Conservation (phyloP, 2,797 vertebrate genomes). For the Geotrypetes seraphini region DNA sequence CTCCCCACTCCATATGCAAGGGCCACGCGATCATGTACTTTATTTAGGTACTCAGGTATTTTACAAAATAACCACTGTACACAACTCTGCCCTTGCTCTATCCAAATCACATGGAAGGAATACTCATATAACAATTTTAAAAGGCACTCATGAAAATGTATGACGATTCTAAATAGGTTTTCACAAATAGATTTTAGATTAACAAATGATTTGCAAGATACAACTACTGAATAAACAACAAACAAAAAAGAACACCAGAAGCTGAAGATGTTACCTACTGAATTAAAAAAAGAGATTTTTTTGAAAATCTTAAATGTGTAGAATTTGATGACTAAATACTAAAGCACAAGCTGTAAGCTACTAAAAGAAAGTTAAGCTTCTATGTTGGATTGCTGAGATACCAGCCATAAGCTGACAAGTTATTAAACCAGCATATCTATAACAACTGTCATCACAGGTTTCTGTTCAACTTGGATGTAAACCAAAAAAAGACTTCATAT, state of each 20-base stretch:
- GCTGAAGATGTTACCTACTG: slow-evolving; percentile 64
- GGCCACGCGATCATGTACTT: no score
- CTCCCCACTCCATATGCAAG: no score
- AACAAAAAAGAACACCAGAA: slow-evolving; percentile 38
- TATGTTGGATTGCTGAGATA: slow-evolving; percentile 87
- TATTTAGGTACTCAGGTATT: no score
- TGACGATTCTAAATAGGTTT: no score
- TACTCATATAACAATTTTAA: no score
- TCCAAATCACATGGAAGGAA: no score
- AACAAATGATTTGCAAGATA: no score
- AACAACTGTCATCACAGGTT: slow-evolving; percentile 98
- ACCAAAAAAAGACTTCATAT: slow-evolving; percentile 71
- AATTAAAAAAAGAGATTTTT: slow-evolving; percentile 67
- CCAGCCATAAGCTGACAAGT: slow-evolving; percentile 96
- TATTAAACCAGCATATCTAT: slow-evolving; percentile 96
- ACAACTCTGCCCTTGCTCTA: no score
- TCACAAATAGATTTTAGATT: no score
- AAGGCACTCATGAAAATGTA: no score
- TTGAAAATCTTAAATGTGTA: slow-evolving; percentile 83
- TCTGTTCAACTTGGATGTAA: slow-evolving; percentile 86
- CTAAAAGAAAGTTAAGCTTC: slow-evolving; percentile 91
- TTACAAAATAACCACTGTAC: no score
- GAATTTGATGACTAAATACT: slow-evolving; percentile 77
- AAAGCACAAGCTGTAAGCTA: slow-evolving; percentile 91
- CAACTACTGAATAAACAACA: no score